These are phyloP conservation scores for Hylomyscus alleni DNA, from an alignment of 2,797 vertebrate species.

Conservation along the genomic window DNA sequence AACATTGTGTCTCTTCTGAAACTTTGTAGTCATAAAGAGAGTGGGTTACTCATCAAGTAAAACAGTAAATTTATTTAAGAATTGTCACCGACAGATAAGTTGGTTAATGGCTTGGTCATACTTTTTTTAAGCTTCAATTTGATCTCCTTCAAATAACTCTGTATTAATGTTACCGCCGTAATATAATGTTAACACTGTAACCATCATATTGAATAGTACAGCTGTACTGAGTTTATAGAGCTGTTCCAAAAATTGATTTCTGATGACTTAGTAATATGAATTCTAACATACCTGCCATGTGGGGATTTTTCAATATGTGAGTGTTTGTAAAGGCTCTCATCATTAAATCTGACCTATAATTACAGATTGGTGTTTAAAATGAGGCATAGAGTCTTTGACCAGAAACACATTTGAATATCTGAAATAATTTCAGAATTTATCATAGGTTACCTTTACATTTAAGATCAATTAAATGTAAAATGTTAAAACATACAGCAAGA, in stretches of 20 bases:
- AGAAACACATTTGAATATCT: not conserved
- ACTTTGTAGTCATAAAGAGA: not conserved
- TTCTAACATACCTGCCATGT: not conserved
- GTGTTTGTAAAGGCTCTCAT: constrained; percentile 12
- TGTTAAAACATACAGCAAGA: constrained; percentile 41
- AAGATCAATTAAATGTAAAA: constrained; percentile 35
- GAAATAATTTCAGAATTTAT: constrained; percentile 52
- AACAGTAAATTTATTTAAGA: not conserved
- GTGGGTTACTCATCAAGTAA: not conserved
- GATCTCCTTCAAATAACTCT: not conserved
- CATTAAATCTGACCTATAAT: constrained; percentile 23
- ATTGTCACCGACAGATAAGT: constrained; percentile 8
- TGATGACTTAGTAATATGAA: not conserved
- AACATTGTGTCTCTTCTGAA: not conserved
- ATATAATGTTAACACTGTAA: not conserved
- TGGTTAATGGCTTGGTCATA: too few species aligned
- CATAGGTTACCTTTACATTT: constrained; percentile 24
- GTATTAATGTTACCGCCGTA: not conserved
- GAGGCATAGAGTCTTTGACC: not conserved
- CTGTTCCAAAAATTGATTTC: not conserved
- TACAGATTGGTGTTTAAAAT: constrained; percentile 43
- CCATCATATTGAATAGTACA: not conserved
- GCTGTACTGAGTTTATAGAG: not conserved
- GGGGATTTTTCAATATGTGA: constrained; percentile 39
- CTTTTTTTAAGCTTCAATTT: not conserved